Evolutionary conservation across 1,140 invertebrate species (phyloP).

Genomic region (Drosophila erecta): DNA sequence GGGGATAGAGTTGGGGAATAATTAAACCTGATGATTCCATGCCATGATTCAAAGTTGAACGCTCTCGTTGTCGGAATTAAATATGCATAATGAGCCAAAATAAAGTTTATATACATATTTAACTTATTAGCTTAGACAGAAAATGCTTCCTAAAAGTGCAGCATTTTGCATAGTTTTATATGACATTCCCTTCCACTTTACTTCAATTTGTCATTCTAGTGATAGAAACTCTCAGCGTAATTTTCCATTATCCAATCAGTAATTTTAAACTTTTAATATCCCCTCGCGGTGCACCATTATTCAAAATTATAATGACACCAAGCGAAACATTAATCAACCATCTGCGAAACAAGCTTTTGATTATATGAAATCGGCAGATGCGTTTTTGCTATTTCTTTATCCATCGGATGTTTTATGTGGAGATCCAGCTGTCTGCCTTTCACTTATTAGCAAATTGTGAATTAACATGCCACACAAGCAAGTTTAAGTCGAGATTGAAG

Average conservation of each 20-base stretch:
- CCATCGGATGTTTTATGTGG: constrained; percentile 22
- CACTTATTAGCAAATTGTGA: constrained; percentile 78
- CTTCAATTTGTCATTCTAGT: not conserved
- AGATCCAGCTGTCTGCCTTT: constrained; percentile 52
- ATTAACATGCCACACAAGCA: constrained; percentile 65
- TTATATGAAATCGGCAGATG: constrained; percentile 32
- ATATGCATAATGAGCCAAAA: too few relatives aligned
- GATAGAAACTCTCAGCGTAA: not conserved
- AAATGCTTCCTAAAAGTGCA: not conserved
- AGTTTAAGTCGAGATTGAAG: constrained; percentile 44
- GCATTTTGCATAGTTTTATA: too few relatives aligned
- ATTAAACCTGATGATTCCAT: constrained; percentile 20
- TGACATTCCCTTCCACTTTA: not conserved
- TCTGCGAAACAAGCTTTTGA: constrained; percentile 39
- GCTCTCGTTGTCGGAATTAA: constrained; percentile 19
- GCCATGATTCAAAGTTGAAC: constrained; percentile 43
- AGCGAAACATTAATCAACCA: constrained; percentile 44
- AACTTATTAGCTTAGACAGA: too few relatives aligned
- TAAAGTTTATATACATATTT: too few relatives aligned
- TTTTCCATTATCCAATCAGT: constrained; percentile 6
- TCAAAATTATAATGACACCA: constrained; percentile 39
- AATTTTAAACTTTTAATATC: constrained; percentile 6
- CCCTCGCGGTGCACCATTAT: constrained; percentile 20
- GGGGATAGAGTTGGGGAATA: constrained; percentile 11
- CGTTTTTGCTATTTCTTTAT: constrained; percentile 17